A percentile compares a stretch with the other conserved stretches of the same genome.
Conservation (phyloP, 1,140 invertebrate genomes). For the Pomacea maculata region DNA sequence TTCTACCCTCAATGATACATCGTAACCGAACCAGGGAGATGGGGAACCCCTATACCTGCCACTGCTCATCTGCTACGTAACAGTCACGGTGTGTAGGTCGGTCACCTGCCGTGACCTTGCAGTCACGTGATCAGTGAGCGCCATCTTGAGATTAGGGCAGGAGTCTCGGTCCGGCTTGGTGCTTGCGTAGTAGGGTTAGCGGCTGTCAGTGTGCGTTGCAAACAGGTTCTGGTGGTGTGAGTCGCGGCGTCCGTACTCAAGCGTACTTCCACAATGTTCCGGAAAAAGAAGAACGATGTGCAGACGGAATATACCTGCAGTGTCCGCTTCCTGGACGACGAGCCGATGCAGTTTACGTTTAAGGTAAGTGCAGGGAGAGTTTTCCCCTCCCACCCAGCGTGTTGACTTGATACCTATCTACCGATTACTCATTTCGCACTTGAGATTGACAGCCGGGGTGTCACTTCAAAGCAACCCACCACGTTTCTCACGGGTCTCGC, state of each 20-base stretch:
- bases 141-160: constrained; percentile 32
- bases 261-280: constrained; percentile 40
- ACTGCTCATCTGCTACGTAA: neutral
- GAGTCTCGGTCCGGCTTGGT: constrained; percentile 21
- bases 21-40: neutral
- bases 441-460: too few species aligned
- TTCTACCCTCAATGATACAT: neutral
- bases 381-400: too few species aligned
- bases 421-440: too few species aligned
- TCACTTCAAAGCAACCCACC: too few species aligned
- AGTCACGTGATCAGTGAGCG: constrained; percentile 35
- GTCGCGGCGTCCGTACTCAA: neutral
- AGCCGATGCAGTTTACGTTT: constrained; percentile 94
- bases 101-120: constrained; percentile 2
- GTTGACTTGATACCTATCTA: too few species aligned
- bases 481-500: too few species aligned
- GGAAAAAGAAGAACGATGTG: constrained; percentile 58
- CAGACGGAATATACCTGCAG: constrained; percentile 83
- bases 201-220: neutral
- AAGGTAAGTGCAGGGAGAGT: constrained; percentile 73
- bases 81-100: neutral
- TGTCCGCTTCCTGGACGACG: constrained; percentile 92
- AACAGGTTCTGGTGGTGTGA: neutral
- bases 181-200: neutral
- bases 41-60: neutral